These are phyloP conservation scores for Hermetia illucens DNA, from an alignment of 1,140 invertebrate species.

Conservation along the genomic window DNA sequence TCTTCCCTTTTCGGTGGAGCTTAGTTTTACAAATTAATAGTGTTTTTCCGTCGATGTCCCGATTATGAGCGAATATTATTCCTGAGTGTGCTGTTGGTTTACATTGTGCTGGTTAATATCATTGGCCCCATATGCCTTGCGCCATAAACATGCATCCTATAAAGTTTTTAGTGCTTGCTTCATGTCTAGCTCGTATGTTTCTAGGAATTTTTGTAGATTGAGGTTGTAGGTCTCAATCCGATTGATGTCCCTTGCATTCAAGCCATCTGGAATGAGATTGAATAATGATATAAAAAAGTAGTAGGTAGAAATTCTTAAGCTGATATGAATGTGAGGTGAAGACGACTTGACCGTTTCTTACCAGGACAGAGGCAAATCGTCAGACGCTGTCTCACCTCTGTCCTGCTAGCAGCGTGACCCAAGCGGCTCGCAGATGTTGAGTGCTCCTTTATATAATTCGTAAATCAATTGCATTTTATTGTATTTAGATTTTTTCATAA, in stretches of 20 bases:
- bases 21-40: slow-evolving; percentile 64
- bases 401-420: too few relatives aligned
- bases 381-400: too few relatives aligned
- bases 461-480: too few relatives aligned
- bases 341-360: too few relatives aligned
- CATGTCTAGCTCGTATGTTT: slow-evolving; percentile 48
- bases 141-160: slow-evolving; percentile 70
- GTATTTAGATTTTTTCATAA: too few relatives aligned
- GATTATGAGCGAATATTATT: slow-evolving; percentile 54
- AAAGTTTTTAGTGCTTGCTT: slow-evolving; percentile 57
- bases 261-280: slow-evolving; percentile 15
- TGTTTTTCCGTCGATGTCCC: slow-evolving; percentile 67
- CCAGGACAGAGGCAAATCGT: too few relatives aligned
- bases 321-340: too few relatives aligned
- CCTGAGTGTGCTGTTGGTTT: slow-evolving; percentile 58
- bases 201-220: slow-evolving; percentile 55
- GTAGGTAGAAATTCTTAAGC: slow-evolving; percentile 7
- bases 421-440: too few relatives aligned
- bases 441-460: too few relatives aligned
- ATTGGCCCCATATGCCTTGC: slow-evolving; percentile 65
- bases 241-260: slow-evolving; percentile 53
- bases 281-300: background rate
- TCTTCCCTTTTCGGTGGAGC: slow-evolving; percentile 57
- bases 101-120: slow-evolving; percentile 55
- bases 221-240: slow-evolving; percentile 47